Conservation (phyloP, 2,888 invertebrate species). For the Blastobasis adustella region DNA sequence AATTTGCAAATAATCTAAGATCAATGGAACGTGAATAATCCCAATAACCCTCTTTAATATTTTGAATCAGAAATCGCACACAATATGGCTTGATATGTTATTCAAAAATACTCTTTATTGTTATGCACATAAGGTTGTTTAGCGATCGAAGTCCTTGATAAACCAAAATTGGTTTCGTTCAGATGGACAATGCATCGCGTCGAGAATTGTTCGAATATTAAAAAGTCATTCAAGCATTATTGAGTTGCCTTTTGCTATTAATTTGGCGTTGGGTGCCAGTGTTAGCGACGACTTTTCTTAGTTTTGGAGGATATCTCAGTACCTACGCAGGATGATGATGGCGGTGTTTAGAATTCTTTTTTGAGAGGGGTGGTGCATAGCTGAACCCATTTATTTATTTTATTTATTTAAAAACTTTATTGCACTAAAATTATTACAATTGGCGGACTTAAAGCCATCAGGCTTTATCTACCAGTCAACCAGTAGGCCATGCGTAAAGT, state of each 20-base stretch:
- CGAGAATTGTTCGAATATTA: conserved; percentile 63
- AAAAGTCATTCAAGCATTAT: conserved; percentile 66
- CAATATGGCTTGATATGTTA: no score
- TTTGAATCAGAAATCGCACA: conserved; percentile 4
- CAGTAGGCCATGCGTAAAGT: no score
- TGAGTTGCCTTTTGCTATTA: conserved; percentile 62
- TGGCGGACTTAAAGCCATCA: no score
- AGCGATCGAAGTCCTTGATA: background rate
- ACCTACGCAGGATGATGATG: no score
- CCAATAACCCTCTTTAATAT: conserved; percentile 10
- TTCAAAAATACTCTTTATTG: background rate
- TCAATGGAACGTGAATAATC: conserved; percentile 2
- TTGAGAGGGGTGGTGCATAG: no score
- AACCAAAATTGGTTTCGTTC: conserved; percentile 41
- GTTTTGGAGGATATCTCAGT: no score
- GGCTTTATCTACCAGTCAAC: no score
- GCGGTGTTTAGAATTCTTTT: no score
- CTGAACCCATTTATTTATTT: no score
- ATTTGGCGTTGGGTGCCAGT: conserved; percentile 28
- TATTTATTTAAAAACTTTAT: no score
- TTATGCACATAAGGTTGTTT: background rate
- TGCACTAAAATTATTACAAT: no score
- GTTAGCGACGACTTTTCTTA: conserved; percentile 17
- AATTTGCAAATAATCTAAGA: background rate
- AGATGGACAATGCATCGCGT: conserved; percentile 51